Base-by-base conservation (phyloP, 2,797 vertebrate genomes). In the Poecile montanus region DNA sequence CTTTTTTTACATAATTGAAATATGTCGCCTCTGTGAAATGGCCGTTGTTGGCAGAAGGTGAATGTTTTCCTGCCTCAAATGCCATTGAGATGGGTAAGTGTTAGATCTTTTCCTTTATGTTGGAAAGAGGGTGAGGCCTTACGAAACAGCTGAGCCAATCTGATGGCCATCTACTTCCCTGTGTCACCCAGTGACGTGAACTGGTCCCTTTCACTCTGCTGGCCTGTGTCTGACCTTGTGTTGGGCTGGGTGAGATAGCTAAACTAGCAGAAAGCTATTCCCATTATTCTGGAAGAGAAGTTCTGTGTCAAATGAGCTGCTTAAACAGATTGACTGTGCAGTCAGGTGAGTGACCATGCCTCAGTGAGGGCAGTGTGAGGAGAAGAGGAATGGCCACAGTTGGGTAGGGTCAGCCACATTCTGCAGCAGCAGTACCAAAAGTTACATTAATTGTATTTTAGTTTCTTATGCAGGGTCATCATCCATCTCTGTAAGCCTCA, bases 261-360 rank as follows among this genome's bases (percentile, higher is more conserved):
- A 38, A 91, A 53, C 63, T 87, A 84, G 78, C 85, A 89, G 92
- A 91, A 94, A 90, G 83, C 62, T 96, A 81, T 88, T 93, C 47
- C 21, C 30, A 30, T 92, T 90, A 75, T 72, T 68, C 70, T 81
- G 66, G 11, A 44, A 44, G 79, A 44, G 38, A 22, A n/a, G 23
- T 63, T 91, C 50, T 82, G n/a, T 66, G 62, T 91, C 71, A 53
- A 53, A 63, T 71, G n/a, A 63, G 34, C 53, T 94, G 48, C 60
- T 85, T 74, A 29, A 72, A 47, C 27, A 53, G 56, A 48, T 63
- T 22, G 21, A 1, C 13, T 36, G 23, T 32, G 65, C 32, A 30
- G 32, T 58, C 82, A 89, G n/a, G 72, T 84, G 68, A 34, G 27
- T 38, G 44, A 12, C 47, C 0, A 0, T 53, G 44, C 61, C 54